Evolutionary conservation across 2,113 vertebrate genomes (phyloP).

Genomic region (Dinomys branickii): DNA sequence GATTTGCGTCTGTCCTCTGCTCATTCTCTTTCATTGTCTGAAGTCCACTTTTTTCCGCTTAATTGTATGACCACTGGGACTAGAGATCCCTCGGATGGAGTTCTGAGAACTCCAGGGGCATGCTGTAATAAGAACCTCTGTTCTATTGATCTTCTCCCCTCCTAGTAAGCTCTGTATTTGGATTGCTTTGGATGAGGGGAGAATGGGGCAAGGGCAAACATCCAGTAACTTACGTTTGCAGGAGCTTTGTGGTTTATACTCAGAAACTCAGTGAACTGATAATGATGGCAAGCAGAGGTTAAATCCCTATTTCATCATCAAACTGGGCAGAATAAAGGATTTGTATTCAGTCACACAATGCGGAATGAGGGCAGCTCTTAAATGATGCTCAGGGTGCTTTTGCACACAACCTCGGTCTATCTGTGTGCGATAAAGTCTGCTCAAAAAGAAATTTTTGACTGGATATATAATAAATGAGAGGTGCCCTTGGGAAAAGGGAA

Average conservation of each 20-base stretch:
- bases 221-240: slow-evolving; percentile 72
- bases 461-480: slow-evolving; percentile 74
- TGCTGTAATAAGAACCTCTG: slow-evolving; percentile 69
- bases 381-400: slow-evolving; percentile 80
- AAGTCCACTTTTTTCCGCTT: slow-evolving; percentile 42
- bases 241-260: slow-evolving; percentile 76
- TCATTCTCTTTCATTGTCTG: slow-evolving; percentile 70
- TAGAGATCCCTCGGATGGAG: slow-evolving; percentile 47
- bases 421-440: slow-evolving; percentile 69
- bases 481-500: slow-evolving; percentile 62
- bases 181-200: slow-evolving; percentile 71
- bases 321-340: slow-evolving; percentile 80
- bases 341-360: slow-evolving; percentile 79
- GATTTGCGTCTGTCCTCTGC: slow-evolving; percentile 55
- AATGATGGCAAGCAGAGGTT: slow-evolving; percentile 81
- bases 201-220: slow-evolving; percentile 67
- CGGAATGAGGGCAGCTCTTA: slow-evolving; percentile 79
- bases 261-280: slow-evolving; percentile 80
- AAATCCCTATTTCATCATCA: slow-evolving; percentile 79
- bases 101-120: slow-evolving; percentile 77
- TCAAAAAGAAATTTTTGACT: slow-evolving; percentile 78
- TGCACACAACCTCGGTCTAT: slow-evolving; percentile 69
- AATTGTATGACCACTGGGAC: slow-evolving; percentile 73
- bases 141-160: slow-evolving; percentile 72
- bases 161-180: slow-evolving; percentile 69